Base-by-base conservation (phyloP, 2,797 vertebrate species). In the Falco naumanni region DNA sequence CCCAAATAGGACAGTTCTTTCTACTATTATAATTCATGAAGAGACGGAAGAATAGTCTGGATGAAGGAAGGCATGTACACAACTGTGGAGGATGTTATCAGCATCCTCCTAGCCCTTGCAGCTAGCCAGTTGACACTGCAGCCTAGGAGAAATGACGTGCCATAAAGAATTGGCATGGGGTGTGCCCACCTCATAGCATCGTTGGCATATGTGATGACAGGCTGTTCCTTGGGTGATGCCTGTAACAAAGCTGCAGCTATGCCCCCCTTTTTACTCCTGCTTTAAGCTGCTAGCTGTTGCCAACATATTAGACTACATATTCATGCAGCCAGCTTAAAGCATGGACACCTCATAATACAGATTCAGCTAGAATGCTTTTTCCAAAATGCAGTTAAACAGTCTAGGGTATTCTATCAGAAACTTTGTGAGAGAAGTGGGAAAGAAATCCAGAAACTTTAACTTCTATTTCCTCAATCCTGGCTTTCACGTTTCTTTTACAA, bases 261-360 rank as follows among this genome's bases (percentile, higher is more conserved):
- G 3, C 59, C 7, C 11, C 1, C 0, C 3, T 84, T 77, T 56
- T 4, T 3, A 13, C 16, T 48, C 39, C 59, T 34, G 12, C 43
- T 86, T 71, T 53, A 33, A 45, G 16, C 8, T 53, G 8, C 10
- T 80, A 59, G 18, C 33, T 31, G 20, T 37, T 83, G n/a, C 20
- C 54, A 80, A 7, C 11, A 31, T 26, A 6, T 43, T 37, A 47
- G 37, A 26, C 24, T 4, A 5, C 12, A 8, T 13, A 6, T 25
- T 81, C 18, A 9, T 22, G 8, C 18, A 51, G 29, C 5, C 13
- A 81, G 31, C 16, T 31, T 33, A 33, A 39, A 75, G 16, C 19
- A 45, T 0, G 0, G 18, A 5, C 9, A 17, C 54, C 22, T n/a
- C 29, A 45, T 20, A 16, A 26, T 12, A 43, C 53, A 2, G 4